Conservation (phyloP, 2,888 invertebrate species). For the Bruchidius siliquastri region DNA sequence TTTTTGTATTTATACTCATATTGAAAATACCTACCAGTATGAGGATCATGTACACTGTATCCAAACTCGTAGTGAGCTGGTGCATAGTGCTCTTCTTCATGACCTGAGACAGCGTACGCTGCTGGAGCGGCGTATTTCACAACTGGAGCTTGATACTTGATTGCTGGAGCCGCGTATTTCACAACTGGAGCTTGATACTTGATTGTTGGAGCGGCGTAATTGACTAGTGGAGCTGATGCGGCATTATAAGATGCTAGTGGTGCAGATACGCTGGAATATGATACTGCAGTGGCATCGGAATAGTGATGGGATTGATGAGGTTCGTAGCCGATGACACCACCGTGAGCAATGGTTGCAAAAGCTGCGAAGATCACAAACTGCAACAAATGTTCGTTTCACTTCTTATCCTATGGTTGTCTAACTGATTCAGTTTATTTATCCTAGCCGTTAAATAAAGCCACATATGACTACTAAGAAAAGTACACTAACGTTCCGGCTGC, state of each 20-base stretch:
- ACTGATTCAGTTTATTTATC: too few relatives aligned
- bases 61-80: conserved; percentile 33
- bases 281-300: conserved; percentile 28
- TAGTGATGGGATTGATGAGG: conserved; percentile 27
- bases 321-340: conserved; percentile 18
- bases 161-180: conserved; percentile 39
- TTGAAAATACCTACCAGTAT: conserved; percentile 29
- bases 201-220: conserved; percentile 19
- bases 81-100: conserved; percentile 25
- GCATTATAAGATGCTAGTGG: conserved; percentile 25
- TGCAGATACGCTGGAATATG: conserved; percentile 26
- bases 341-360: conserved; percentile 28
- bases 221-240: conserved; percentile 18
- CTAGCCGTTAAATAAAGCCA: too few relatives aligned
- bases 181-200: conserved; percentile 43
- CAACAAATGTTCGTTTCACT: conserved; percentile 10
- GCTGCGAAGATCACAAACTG: conserved; percentile 34
- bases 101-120: conserved; percentile 20
- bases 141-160: conserved; percentile 35
- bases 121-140: conserved; percentile 31
- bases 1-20: too few relatives aligned
- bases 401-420: too few relatives aligned
- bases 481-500: too few relatives aligned
- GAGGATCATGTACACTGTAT: conserved; percentile 30
- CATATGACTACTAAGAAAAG: too few relatives aligned